phyloP scores from a whole-genome alignment of 2,113 vertebrate genomes.

The cattle (Bos taurus) region ARS-UCD2.0 NC_037335.1:83548501-83549000 shows the following conservation, averaged over 20 bases:
- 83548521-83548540: neutral
- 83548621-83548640: neutral
- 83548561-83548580: neutral
- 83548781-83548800: neutral
- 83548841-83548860: neutral
- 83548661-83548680: neutral
- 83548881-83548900: neutral
- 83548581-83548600: neutral
- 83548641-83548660: neutral
- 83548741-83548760: neutral
- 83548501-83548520: neutral
- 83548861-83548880: neutral
- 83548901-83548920: neutral
- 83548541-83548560: neutral
- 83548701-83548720: neutral
- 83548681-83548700: neutral
- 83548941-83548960: neutral
- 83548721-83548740: neutral
- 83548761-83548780: neutral
- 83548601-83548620: neutral
- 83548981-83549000: neutral
- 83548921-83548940: neutral
- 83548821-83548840: neutral
- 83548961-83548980: neutral
- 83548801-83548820: neutral